Conservation (phyloP, 2,113 vertebrate species). For the Genyomyrus donnyi region DNA sequence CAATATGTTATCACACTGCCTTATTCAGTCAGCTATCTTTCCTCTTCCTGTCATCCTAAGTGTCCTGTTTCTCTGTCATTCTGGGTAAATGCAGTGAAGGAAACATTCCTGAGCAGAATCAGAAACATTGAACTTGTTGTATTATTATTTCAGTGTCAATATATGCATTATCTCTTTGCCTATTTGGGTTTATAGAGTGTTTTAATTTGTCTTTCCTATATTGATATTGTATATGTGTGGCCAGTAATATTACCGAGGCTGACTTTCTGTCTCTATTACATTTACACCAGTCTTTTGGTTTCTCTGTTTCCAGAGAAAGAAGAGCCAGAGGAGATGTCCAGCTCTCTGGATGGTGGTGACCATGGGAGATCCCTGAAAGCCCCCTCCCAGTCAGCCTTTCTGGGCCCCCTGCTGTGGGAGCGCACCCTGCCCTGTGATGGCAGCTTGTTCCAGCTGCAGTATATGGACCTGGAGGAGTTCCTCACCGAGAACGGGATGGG, state of each 20-base stretch:
- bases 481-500: conserved; percentile 70
- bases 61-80: not conserved
- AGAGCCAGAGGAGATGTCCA: conserved; percentile 58
- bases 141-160: not conserved
- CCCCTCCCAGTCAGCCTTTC: conserved; percentile 55
- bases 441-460: conserved; percentile 70
- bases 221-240: not conserved
- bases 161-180: not conserved
- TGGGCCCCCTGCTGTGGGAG: conserved; percentile 65
- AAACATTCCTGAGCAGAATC: not conserved
- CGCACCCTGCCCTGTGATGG: conserved; percentile 61
- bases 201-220: not conserved
- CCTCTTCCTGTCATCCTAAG: not conserved
- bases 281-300: not conserved
- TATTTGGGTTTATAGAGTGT: not conserved
- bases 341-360: conserved; percentile 11
- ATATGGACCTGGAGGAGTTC: conserved; percentile 74
- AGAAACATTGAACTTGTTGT: not conserved
- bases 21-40: not conserved
- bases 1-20: not conserved
- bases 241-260: not conserved
- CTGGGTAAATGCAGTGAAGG: not conserved
- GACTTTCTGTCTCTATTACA: not conserved
- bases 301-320: conserved; percentile 53
- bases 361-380: conserved; percentile 52